Percentiles rank a stretch among this genome's conserved stretches.
phyloP scores from a whole-genome alignment of 2,113 vertebrate genomes.

The Nannobrachium achirus region DNA sequence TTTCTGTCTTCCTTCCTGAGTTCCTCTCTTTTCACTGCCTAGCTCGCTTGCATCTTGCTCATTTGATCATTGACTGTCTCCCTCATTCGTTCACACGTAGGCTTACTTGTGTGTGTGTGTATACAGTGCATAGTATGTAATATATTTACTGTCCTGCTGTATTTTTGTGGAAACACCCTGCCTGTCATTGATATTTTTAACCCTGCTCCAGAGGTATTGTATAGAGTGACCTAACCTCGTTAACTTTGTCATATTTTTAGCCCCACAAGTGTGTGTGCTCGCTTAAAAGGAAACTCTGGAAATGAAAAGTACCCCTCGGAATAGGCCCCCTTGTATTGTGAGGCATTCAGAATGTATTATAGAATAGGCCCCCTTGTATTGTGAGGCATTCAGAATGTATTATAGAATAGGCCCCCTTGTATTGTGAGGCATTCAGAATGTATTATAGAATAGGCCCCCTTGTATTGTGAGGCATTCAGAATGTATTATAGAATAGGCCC shows the following conservation, averaged over 20 bases:
- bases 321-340: neutral
- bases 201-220: conserved; percentile 62
- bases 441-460: too few species aligned
- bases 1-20: too few species aligned
- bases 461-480: conserved; percentile 22
- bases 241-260: conserved; percentile 51
- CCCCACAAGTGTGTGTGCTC: conserved; percentile 29
- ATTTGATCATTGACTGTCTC: too few species aligned
- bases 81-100: too few species aligned
- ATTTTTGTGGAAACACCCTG: conserved; percentile 59
- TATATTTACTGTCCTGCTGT: too few species aligned
- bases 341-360: conserved; percentile 1
- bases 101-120: too few species aligned
- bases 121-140: too few species aligned
- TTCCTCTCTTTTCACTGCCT: too few species aligned
- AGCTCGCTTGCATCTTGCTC: too few species aligned
- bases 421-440: conserved; percentile 16
- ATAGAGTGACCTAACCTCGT: conserved; percentile 16
- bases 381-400: conserved; percentile 16
- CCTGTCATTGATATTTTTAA: conserved; percentile 68
- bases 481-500: too few species aligned
- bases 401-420: too few species aligned
- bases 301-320: conserved; percentile 18
- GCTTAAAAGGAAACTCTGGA: conserved; percentile 17
- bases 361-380: too few species aligned